A percentile compares a stretch with the other conserved stretches of the same genome.
Conservation (phyloP, 2,888 invertebrate species). For the Rhorus exstirpatorius region DNA sequence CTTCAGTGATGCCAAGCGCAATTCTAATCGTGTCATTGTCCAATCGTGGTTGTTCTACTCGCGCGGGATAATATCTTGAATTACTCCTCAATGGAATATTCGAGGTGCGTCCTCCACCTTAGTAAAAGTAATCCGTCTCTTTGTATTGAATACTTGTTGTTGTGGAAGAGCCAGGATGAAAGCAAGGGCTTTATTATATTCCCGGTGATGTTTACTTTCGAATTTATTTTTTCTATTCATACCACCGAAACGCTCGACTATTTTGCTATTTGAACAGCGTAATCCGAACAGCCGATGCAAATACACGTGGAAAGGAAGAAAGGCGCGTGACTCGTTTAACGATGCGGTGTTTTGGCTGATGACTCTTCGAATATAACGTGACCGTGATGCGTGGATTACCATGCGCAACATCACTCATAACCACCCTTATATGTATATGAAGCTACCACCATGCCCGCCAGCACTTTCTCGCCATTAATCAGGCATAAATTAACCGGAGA, state of each 20-base stretch:
- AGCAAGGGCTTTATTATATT: too few species aligned
- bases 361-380: neutral
- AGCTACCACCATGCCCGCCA: conserved; percentile 4
- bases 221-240: neutral
- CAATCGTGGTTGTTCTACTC: too few species aligned
- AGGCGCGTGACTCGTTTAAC: conserved; percentile 47
- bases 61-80: too few species aligned
- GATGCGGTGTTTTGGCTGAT: neutral
- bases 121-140: too few species aligned
- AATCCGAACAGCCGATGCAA: conserved; percentile 36
- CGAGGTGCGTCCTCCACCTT: too few species aligned
- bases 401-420: conserved; percentile 33
- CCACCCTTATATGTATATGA: neutral
- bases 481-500: conserved; percentile 73
- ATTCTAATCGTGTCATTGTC: too few species aligned
- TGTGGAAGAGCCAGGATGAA: too few species aligned
- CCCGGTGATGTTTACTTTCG: neutral
- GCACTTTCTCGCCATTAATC: conserved; percentile 69
- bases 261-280: neutral
- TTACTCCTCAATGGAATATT: too few species aligned
- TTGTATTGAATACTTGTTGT: too few species aligned
- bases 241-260: too few species aligned
- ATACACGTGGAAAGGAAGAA: neutral
- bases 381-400: neutral
- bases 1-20: too few species aligned